phyloP scores from a whole-genome alignment of 2,888 invertebrate genomes.

The Lacanobia oleracea region DNA sequence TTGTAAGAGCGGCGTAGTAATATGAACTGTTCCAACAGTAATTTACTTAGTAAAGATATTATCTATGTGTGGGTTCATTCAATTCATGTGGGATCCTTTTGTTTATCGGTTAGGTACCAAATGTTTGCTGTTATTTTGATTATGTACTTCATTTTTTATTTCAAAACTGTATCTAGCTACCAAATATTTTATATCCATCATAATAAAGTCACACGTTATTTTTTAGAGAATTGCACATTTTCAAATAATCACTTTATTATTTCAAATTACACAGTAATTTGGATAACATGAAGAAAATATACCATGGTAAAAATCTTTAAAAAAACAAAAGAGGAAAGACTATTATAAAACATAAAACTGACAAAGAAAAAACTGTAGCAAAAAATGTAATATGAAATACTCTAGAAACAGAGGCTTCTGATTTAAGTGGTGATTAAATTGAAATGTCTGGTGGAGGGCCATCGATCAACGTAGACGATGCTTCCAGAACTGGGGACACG shows the following conservation, averaged over 20 bases:
- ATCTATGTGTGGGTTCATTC: conserved; percentile 52
- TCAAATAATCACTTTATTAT: too few relatives aligned
- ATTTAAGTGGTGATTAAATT: conserved; percentile 75
- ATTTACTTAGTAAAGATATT: conserved; percentile 62
- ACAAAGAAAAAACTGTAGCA: conserved; percentile 30
- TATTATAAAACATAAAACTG: conserved; percentile 15
- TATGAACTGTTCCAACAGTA: conserved; percentile 58
- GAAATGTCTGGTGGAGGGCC: conserved; percentile 71
- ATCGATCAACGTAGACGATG: conserved; percentile 74
- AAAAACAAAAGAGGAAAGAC: conserved; percentile 1
- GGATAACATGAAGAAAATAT: background rate
- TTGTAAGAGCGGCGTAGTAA: conserved; percentile 42
- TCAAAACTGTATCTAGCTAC: background rate
- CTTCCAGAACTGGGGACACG: conserved; percentile 67
- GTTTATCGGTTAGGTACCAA: conserved; percentile 5
- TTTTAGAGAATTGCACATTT: too few relatives aligned
- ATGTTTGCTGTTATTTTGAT: conserved; percentile 6
- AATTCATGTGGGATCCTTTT: conserved; percentile 37
- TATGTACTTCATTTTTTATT: background rate
- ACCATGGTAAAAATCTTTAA: background rate
- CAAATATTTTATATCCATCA: too few relatives aligned
- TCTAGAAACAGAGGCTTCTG: conserved; percentile 52
- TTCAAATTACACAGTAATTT: background rate
- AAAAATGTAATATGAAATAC: conserved; percentile 42
- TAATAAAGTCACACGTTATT: too few relatives aligned